A percentile compares a stretch with the other conserved stretches of the same genome.
Conservation (phyloP, 2,113 vertebrate genomes). For the Ginglymostoma cirratum region DNA sequence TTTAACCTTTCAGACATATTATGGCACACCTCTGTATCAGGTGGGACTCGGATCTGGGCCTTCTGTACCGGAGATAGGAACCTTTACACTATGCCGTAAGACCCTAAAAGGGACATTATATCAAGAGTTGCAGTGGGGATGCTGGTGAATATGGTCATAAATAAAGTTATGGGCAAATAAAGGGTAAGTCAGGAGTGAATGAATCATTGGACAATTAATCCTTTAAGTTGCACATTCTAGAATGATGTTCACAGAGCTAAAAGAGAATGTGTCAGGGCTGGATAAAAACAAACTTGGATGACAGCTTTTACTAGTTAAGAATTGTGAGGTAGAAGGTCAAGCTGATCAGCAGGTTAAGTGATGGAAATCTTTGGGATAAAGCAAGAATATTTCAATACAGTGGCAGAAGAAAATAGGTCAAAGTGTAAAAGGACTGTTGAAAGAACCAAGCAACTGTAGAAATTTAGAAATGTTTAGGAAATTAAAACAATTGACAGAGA, state of each 20-base stretch:
- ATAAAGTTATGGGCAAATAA: neutral
- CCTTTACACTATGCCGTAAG: no score
- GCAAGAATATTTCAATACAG: neutral
- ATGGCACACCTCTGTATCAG: no score
- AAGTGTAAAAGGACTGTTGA: neutral
- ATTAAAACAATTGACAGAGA: neutral
- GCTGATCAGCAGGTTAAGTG: neutral
- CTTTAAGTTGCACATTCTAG: neutral
- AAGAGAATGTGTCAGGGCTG: neutral
- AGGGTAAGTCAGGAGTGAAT: neutral
- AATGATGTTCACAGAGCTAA: neutral
- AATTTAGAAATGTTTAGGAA: neutral
- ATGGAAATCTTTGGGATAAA: neutral
- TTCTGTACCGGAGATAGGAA: no score
- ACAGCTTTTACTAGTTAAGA: no score
- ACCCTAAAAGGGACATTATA: neutral
- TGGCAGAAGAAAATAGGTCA: neutral
- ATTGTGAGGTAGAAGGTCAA: neutral
- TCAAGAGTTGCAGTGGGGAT: neutral
- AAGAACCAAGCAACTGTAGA: neutral
- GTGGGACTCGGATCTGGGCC: no score
- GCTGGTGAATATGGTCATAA: neutral
- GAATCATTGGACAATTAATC: neutral
- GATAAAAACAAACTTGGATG: neutral
- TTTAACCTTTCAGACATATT: no score